A percentile compares a stretch with the other conserved stretches of the same genome.
phyloP scores from a whole-genome alignment of 2,113 vertebrate species.

The Oreotrochilus melanogaster region DNA sequence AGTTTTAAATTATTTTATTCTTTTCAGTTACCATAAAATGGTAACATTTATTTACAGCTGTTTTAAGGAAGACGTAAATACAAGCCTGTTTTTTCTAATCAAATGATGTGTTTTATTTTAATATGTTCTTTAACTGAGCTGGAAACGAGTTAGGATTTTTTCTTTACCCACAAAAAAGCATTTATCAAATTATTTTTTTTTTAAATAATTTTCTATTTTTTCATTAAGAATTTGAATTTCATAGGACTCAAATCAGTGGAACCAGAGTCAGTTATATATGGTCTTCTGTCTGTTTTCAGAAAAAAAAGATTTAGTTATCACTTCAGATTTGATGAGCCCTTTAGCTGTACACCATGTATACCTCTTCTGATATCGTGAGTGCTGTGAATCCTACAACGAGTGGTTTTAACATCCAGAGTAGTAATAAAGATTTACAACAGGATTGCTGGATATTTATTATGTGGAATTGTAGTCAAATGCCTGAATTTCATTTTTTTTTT shows the following conservation, averaged over 20 bases:
- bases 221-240: background rate
- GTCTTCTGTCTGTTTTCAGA: background rate
- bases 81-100: background rate
- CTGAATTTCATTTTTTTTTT: background rate
- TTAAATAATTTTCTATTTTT: background rate
- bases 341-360: no score
- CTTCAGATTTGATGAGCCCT: background rate
- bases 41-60: background rate
- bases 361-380: no score
- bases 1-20: background rate
- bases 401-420: no score
- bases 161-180: background rate
- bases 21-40: background rate
- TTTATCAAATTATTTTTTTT: background rate
- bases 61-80: background rate
- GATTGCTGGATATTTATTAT: background rate
- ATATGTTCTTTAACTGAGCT: background rate
- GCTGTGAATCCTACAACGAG: no score
- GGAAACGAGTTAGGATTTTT: background rate
- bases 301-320: background rate
- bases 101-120: background rate
- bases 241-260: background rate
- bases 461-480: background rate
- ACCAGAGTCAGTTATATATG: background rate
- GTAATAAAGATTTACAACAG: background rate